Conservation (phyloP, 1,140 invertebrate genomes). For the Ectropis grisescens region DNA sequence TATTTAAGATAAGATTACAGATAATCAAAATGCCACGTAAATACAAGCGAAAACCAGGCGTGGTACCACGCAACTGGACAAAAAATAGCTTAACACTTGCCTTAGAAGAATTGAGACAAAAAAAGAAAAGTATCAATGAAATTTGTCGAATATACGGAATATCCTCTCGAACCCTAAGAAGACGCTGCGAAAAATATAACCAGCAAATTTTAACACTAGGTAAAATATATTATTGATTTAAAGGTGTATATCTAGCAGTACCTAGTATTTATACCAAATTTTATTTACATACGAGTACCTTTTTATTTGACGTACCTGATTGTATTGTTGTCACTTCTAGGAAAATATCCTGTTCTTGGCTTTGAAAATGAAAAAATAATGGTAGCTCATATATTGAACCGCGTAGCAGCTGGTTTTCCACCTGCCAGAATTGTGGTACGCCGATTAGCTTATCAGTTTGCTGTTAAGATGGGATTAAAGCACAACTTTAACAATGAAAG, state of each 20-base stretch:
- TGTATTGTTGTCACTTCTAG: constrained; percentile 12
- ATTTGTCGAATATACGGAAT: constrained; percentile 18
- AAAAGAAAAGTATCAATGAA: constrained; percentile 18
- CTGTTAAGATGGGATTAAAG: constrained; percentile 27
- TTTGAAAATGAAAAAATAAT: constrained; percentile 30
- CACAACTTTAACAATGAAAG: constrained; percentile 32
- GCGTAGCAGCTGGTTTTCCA: constrained; percentile 24
- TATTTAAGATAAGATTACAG: no score
- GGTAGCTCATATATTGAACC: constrained; percentile 27
- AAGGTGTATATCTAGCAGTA: constrained; percentile 9
- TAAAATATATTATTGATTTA: constrained; percentile 8
- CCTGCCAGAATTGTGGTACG: constrained; percentile 14
- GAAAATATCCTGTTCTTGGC: constrained; percentile 21
- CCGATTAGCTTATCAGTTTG: constrained; percentile 28
- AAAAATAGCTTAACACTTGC: constrained; percentile 20
- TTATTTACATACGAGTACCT: constrained; percentile 2
- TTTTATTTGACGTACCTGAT: no score
- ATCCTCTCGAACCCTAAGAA: constrained; percentile 20
- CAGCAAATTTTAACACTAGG: constrained; percentile 10
- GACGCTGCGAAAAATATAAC: constrained; percentile 15
- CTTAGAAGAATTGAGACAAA: constrained; percentile 19
- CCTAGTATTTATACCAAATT: constrained; percentile 5
- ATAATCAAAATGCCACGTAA: constrained; percentile 70
- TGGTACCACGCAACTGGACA: constrained; percentile 19
- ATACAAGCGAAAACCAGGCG: constrained; percentile 46